Percentiles rank a stretch among this genome's conserved stretches.
phyloP scores from a whole-genome alignment of 1,140 invertebrate genomes.

The Scaptodrosophila lebanonensis region DNA sequence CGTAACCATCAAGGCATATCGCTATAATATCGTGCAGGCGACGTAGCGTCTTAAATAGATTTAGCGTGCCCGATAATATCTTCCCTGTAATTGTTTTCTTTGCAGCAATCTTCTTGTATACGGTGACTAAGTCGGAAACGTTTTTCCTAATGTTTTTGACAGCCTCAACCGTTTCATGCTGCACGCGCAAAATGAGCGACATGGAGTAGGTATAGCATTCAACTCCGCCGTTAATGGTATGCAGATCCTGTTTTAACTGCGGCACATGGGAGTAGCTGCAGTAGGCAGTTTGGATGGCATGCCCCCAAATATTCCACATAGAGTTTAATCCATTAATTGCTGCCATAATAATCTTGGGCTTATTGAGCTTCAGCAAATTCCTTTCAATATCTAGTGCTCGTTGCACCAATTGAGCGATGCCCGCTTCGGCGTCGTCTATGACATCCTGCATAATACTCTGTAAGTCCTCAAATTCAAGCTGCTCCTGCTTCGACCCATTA shows the following conservation, averaged over 20 bases:
- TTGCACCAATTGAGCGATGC: constrained; percentile 45
- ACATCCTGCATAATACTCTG: constrained; percentile 55
- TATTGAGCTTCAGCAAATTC: constrained; percentile 48
- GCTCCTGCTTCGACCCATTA: constrained; percentile 31
- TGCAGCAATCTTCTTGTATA: constrained; percentile 62
- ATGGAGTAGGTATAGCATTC: constrained; percentile 59
- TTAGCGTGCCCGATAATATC: constrained; percentile 55
- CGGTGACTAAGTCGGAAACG: constrained; percentile 40
- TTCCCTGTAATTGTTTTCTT: constrained; percentile 57
- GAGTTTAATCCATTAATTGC: constrained; percentile 39
- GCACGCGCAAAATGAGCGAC: constrained; percentile 36
- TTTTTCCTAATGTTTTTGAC: constrained; percentile 50
- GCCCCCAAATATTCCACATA: constrained; percentile 52
- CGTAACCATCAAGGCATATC: constrained; percentile 51
- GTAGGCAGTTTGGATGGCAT: constrained; percentile 51
- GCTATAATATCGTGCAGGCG: constrained; percentile 59
- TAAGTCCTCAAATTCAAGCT: constrained; percentile 48
- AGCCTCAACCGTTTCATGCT: constrained; percentile 56
- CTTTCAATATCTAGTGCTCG: constrained; percentile 43
- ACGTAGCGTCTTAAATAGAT: constrained; percentile 41
- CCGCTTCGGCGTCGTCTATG: constrained; percentile 57
- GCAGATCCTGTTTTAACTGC: constrained; percentile 50
- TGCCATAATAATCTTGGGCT: constrained; percentile 59
- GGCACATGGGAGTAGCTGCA: constrained; percentile 66
- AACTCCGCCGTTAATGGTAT: constrained; percentile 54